These are phyloP conservation scores for Nomada hirtipes DNA, from an alignment of 2,888 invertebrate species.

Conservation along the genomic window DNA sequence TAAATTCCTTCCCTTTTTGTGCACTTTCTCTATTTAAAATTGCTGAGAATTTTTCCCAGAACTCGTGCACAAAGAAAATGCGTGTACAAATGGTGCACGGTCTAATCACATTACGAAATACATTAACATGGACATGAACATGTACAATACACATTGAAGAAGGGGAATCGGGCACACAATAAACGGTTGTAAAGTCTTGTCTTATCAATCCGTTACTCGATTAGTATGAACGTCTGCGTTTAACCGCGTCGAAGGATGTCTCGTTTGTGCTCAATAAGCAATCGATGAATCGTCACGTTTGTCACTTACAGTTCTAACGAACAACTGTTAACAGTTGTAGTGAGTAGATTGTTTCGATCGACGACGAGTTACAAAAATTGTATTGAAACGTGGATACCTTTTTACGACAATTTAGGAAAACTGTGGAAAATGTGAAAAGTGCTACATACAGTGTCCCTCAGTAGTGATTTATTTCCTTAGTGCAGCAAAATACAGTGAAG, in stretches of 20 bases:
- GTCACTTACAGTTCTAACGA: conserved; percentile 14
- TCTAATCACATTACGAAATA: background rate
- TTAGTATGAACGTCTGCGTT: conserved; percentile 28
- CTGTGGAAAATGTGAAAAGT: conserved; percentile 3
- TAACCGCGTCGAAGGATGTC: background rate
- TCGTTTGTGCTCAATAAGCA: background rate
- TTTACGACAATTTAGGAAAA: background rate
- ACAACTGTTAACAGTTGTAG: background rate
- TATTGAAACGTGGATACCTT: background rate
- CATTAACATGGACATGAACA: conserved; percentile 5
- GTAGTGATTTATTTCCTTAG: background rate
- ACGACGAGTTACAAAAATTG: background rate
- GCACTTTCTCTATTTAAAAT: background rate
- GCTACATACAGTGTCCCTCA: background rate
- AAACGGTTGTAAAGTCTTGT: conserved; percentile 14
- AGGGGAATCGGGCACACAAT: conserved; percentile 10
- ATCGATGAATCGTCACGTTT: conserved; percentile 13
- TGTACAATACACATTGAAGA: background rate
- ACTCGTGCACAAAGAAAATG: background rate
- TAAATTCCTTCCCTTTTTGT: background rate
- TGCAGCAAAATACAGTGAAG: background rate
- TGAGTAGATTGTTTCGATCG: background rate
- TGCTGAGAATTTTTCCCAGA: background rate
- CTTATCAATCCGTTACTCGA: conserved; percentile 43
- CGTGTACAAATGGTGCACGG: background rate